phyloP scores from a whole-genome alignment of 2,797 vertebrate species.

The Bufotes viridis region DNA sequence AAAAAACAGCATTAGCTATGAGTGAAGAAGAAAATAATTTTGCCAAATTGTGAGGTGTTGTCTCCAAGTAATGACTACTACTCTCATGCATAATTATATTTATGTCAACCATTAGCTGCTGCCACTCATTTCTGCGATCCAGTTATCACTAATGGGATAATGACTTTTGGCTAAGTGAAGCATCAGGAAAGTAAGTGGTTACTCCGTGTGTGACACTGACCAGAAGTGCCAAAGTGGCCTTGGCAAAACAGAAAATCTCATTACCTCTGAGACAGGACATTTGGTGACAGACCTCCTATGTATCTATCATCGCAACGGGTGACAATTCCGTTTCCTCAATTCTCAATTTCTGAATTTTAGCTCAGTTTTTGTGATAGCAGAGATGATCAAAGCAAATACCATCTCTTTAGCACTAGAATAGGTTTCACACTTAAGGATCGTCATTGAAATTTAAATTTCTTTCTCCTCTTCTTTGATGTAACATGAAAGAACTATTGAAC shows the following conservation, averaged over 20 bases:
- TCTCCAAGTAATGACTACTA: background rate
- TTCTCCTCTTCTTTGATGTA: background rate
- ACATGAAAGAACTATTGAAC: background rate
- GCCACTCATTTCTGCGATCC: background rate
- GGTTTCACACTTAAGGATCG: background rate
- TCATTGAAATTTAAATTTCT: background rate
- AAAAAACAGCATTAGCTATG: no score
- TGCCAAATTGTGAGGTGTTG: background rate
- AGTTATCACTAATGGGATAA: background rate
- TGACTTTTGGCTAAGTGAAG: background rate
- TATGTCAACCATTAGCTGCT: background rate
- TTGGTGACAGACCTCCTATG: background rate
- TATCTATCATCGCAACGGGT: background rate
- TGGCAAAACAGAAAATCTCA: background rate
- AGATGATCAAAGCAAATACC: background rate
- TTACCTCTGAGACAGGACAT: background rate
- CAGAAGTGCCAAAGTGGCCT: background rate
- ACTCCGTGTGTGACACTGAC: background rate
- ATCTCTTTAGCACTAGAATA: background rate
- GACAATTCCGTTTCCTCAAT: no score
- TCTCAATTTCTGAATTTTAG: background rate
- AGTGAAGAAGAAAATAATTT: no score
- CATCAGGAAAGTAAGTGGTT: background rate
- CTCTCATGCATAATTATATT: background rate
- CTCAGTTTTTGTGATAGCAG: background rate